Conservation (phyloP, 2,113 vertebrate genomes). For the Todiramphus saurophagus region DNA sequence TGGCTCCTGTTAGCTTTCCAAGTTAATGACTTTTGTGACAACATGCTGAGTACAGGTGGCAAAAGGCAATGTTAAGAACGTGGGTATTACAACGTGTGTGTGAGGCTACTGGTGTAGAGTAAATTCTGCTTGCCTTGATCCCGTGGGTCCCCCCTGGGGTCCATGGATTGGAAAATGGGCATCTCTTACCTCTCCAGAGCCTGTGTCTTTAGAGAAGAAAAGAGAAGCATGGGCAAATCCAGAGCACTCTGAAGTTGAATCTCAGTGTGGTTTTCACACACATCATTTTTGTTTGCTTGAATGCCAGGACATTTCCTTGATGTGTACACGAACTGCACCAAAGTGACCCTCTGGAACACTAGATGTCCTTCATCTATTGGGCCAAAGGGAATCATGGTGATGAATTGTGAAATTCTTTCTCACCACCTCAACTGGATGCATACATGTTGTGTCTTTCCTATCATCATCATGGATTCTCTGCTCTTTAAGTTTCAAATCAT, state of each 20-base stretch:
- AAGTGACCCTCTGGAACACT: not conserved
- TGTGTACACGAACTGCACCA: not conserved
- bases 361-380: not conserved
- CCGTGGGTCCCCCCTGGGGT: not conserved
- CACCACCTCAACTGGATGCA: not conserved
- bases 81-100: not conserved
- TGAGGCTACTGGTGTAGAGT: not conserved
- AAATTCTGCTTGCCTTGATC: not conserved
- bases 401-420: conserved; percentile 7
- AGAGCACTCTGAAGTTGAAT: conserved; percentile 28
- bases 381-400: not conserved
- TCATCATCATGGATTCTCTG: not conserved
- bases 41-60: conserved; percentile 77
- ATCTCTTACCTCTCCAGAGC: not conserved
- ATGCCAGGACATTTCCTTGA: not conserved
- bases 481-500: not conserved
- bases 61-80: conserved; percentile 53
- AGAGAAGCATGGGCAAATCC: not conserved
- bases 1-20: conserved; percentile 66
- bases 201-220: conserved; percentile 21
- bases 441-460: not conserved
- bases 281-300: not conserved
- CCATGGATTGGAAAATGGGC: not conserved
- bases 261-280: conserved; percentile 7
- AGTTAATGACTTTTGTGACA: conserved; percentile 72